Base-by-base conservation (phyloP, 2,113 vertebrate species). In the Eonycteris spelaea region DNA sequence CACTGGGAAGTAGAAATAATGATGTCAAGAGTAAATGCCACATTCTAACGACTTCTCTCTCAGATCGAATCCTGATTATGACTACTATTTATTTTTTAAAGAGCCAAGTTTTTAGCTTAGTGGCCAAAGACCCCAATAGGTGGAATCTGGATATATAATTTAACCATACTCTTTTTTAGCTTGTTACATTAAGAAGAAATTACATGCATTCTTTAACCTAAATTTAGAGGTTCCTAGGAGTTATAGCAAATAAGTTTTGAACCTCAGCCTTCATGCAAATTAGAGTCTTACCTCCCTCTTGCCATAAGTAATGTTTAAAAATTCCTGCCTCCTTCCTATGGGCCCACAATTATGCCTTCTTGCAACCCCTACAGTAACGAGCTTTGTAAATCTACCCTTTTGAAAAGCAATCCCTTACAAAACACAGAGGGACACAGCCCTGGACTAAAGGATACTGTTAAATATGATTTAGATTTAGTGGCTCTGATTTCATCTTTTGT, bases 401-500 rank as follows among this genome's bases (percentile, higher is more conserved):
- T 43, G 19, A 79, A 71, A 10, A n/a, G n/a, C n/a, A 43, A 94
- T 86, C 85, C 77, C 77, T 91, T 79, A 77, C 53, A 85, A 90
- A 65, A 38, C 92, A 84, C 77, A 88, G 53, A 82, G 70, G 73
- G 65, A 71, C 79, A 40, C 67, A 48, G 88, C 22, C 68, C 78
- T 77, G 43, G 88, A 94, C 59, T 22, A 90, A 95, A 95, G 87
- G 84, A 94, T 53, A 85, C 28, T 68, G 33, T 94, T 90, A 84
- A 94, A 65, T 95, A 90, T 35, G 85, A 84, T 95, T 96, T 94
- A 93, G 91, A 96, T 94, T 97, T 91, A 83, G 88, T 85, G 77
- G 70, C 90, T 96, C 94, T 96, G 96, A 95, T 96, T 78, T 96
- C 94, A 95, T 97, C 93, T 97, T 97, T 57, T 71, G 40, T 57